phyloP scores from a whole-genome alignment of 1,140 invertebrate species.

The Pseudomyrmex cubaensis region DNA sequence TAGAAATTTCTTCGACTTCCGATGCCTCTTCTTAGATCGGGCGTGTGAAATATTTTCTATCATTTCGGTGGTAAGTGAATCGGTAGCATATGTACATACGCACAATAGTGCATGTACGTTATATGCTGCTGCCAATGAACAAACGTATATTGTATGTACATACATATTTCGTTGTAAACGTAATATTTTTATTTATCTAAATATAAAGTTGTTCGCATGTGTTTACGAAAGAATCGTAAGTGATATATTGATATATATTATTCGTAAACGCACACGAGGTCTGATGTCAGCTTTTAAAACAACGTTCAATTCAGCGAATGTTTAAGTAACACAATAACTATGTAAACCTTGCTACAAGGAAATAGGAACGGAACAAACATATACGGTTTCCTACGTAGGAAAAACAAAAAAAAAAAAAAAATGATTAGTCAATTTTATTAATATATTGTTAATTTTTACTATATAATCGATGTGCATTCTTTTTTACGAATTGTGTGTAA shows the following conservation, averaged over 20 bases:
- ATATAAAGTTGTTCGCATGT: slow-evolving; percentile 64
- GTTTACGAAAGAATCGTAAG: slow-evolving; percentile 10
- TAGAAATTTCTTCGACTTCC: slow-evolving; percentile 74
- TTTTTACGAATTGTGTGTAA: no score
- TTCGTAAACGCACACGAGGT: background rate
- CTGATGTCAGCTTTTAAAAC: no score
- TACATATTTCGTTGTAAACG: slow-evolving; percentile 82
- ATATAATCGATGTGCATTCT: no score
- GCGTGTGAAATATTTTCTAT: slow-evolving; percentile 74
- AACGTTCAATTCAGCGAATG: no score
- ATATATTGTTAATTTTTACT: no score
- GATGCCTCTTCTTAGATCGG: slow-evolving; percentile 75
- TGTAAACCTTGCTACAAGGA: no score
- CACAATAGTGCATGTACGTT: background rate
- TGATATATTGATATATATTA: slow-evolving; percentile 40
- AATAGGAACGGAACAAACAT: no score
- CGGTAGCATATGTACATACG: slow-evolving; percentile 34
- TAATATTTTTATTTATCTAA: slow-evolving; percentile 84
- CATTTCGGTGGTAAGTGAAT: slow-evolving; percentile 78
- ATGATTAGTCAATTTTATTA: no score
- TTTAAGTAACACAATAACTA: no score
- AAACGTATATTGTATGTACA: slow-evolving; percentile 85
- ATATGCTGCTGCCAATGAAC: slow-evolving; percentile 71
- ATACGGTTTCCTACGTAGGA: no score
- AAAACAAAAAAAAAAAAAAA: no score